phyloP scores from a whole-genome alignment of 2,113 vertebrate genomes.

The Numenius arquata region DNA sequence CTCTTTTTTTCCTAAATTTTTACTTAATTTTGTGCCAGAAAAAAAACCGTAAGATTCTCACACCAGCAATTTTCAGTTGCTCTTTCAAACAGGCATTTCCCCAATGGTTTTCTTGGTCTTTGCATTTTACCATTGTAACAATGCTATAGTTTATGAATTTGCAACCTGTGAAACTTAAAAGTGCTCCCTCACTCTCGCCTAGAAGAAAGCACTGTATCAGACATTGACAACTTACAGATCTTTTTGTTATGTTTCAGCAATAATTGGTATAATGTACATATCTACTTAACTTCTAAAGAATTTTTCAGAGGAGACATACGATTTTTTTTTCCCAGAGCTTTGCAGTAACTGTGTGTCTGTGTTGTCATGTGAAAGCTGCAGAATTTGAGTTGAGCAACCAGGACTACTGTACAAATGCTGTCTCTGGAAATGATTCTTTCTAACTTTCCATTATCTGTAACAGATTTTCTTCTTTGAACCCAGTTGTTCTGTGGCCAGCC shows the following conservation, averaged over 20 bases:
- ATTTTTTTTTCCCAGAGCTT: background rate
- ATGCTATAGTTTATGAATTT: background rate
- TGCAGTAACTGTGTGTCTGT: background rate
- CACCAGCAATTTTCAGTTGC: background rate
- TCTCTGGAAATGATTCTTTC: background rate
- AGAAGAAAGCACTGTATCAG: background rate
- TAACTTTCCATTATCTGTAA: background rate
- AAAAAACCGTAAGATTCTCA: background rate
- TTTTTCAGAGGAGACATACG: background rate
- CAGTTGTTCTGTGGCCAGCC: background rate
- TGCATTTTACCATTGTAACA: background rate
- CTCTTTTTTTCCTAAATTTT: background rate
- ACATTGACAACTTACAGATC: background rate
- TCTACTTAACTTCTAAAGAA: background rate
- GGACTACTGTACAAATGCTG: background rate
- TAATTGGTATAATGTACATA: background rate
- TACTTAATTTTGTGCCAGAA: background rate
- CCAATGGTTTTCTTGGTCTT: background rate
- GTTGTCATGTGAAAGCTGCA: background rate
- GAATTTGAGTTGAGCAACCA: background rate
- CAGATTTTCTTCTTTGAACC: conserved; percentile 5
- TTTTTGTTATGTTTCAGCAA: background rate
- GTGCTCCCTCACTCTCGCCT: background rate
- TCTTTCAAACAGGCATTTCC: background rate
- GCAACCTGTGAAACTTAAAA: background rate